Percentiles rank a stretch among this genome's conserved stretches.
These are phyloP conservation scores for Mastomys coucha DNA, from an alignment of 2,113 vertebrate species.

Conservation along the genomic window DNA sequence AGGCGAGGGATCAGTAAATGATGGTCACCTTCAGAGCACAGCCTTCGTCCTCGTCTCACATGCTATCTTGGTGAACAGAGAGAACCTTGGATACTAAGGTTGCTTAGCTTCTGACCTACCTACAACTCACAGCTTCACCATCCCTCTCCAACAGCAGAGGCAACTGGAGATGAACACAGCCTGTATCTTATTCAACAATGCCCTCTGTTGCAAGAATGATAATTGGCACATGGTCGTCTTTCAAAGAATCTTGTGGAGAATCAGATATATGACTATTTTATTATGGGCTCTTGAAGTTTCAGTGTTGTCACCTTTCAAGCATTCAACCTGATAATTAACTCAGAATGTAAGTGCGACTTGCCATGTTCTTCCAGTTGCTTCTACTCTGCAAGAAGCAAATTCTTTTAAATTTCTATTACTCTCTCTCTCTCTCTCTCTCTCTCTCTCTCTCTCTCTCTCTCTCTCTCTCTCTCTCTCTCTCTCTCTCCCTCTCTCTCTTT, in stretches of 20 bases:
- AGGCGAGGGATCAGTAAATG: neutral
- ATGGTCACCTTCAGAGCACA: neutral
- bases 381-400: neutral
- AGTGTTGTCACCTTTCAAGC: neutral
- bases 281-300: neutral
- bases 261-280: slow-evolving; percentile 6
- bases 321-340: neutral
- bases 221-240: neutral
- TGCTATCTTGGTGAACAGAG: neutral
- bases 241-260: slow-evolving; percentile 10
- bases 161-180: neutral
- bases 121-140: neutral
- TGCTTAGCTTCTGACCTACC: neutral
- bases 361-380: neutral
- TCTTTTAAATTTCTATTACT: neutral
- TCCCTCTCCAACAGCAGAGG: neutral
- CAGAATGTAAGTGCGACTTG: neutral
- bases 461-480: too few species aligned
- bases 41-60: neutral
- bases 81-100: neutral
- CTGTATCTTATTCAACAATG: neutral
- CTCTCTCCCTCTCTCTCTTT: too few species aligned
- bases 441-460: too few species aligned
- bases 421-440: too few species aligned
- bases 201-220: neutral